Base-by-base conservation (phyloP, 2,113 vertebrate genomes). In the Phyllostomus discolor region DNA sequence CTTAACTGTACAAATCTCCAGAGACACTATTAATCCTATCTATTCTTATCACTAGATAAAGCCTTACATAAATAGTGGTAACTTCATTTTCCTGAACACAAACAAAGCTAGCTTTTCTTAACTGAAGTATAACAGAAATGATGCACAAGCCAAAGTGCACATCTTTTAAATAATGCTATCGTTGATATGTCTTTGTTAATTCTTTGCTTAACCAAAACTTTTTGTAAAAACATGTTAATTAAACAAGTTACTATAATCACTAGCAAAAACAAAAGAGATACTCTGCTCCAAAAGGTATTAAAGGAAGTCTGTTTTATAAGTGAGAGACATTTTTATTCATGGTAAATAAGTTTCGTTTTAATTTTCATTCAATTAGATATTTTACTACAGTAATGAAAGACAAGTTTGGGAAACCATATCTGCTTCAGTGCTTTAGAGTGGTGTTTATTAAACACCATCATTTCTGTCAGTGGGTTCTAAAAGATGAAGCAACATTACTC, bases 341-440 rank as follows among this genome's bases (percentile, higher is more conserved):
- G 66, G 41, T 75, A 88, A 90, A 90, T 35, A 16, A 67, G 52
- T 46, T 52, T 54, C 19, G 31, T 66, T 95, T 91, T 33, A 38
- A 43, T 95, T 91, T 94, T 92, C 31, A 84, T 38, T 82, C n/a
- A 90, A 20, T 86, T 75, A 97, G 94, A 57, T 78, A 88, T 88
- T 82, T 81, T 73, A 85, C 90, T 81, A 69, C 83, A 85, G 22
- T 88, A 73, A 82, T 31, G 33, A 78, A 96, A 70, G 41, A 50
- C 64, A 95, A 82, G 24, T 48, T 92, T 88, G 33, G 46, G 10
- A 84, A 88, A 84, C 94, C 3, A 57, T 59, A 92, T 70, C 38
- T n/a, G 67, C 22, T 93, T 91, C 28, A 9, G n/a, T 89, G 73
- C 9, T 62, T 33, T 81, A 85, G 67, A 78, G 3, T 81, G 33